Base-by-base conservation (phyloP, 53 echinoderm and acorn worm species). In the Glandiceps talaboti region DNA sequence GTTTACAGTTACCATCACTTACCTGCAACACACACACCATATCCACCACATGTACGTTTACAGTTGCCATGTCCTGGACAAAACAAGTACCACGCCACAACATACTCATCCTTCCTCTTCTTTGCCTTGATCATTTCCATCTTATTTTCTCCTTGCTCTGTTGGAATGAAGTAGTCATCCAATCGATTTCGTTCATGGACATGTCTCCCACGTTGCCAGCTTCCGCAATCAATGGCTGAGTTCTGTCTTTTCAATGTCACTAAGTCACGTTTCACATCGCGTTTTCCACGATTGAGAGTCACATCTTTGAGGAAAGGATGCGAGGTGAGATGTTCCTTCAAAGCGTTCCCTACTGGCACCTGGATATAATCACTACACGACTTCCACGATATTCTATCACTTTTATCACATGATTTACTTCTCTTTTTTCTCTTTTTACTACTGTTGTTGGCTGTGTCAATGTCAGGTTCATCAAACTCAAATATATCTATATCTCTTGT, bases 61-160 rank as follows among this genome's bases (percentile, higher is more conserved):
- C 91, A 91, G 30, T 88, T 88, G 1, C 91, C 91, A 33, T 91
- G 82, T 33, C 91, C 91, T 28, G 91, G 85, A 78, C 91, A 91
- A 86, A 86, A 91, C 27, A 91, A 76, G 76, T 91, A 91, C 91
- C 91, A 91, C 0, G 86, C 84, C 73, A 91, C 91, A 25, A 89
- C 91, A 79, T 83, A 91, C 84, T 83, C 77, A n/a, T 88, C 85
- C 31, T 76, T 85, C 84, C 73, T 30, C 33, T 81, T 74, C 26
- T 74, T 83, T 27, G 81, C 82, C 82, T 33, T 82, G 28, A 90
- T 80, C 73, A 45, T 25, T 30, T 75, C 33, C 30, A 75, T 76
- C 30, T 33, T 0, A 76, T 86, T 73, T 33, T 33, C 73, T 32
- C 91, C 91, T 27, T 85, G 32, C 31, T 81, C 88, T 0, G 91